phyloP scores from a whole-genome alignment of 2,113 vertebrate genomes.

The Smithornis capensis region DNA sequence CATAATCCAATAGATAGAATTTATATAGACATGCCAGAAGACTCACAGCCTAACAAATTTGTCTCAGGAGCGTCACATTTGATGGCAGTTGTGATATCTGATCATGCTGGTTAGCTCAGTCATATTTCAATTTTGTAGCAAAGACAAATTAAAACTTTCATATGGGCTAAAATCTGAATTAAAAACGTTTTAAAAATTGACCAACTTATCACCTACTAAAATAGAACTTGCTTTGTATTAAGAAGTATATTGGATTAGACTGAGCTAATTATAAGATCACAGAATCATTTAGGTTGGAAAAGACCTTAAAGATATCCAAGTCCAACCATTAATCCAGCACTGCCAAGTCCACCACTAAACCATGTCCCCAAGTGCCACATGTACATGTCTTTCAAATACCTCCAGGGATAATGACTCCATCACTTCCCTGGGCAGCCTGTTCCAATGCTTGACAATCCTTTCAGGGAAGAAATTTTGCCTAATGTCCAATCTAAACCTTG shows the following conservation, averaged over 20 bases:
- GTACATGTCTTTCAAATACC: not conserved
- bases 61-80: not conserved
- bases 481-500: not conserved
- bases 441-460: not conserved
- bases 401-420: not conserved
- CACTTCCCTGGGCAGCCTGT: not conserved
- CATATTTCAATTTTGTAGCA: not conserved
- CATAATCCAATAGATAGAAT: not conserved
- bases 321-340: not conserved
- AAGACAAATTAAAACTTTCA: slow-evolving; percentile 3
- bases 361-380: not conserved
- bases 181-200: not conserved
- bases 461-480: not conserved
- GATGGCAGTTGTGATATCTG: not conserved
- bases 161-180: not conserved
- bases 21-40: not conserved
- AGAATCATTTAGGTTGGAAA: not conserved
- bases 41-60: not conserved
- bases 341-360: not conserved
- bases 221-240: not conserved
- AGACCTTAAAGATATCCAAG: not conserved
- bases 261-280: not conserved
- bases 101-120: not conserved
- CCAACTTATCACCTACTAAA: not conserved
- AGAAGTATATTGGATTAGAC: not conserved